phyloP scores from a whole-genome alignment of 2,797 vertebrate species.

The Squalus acanthias region DNA sequence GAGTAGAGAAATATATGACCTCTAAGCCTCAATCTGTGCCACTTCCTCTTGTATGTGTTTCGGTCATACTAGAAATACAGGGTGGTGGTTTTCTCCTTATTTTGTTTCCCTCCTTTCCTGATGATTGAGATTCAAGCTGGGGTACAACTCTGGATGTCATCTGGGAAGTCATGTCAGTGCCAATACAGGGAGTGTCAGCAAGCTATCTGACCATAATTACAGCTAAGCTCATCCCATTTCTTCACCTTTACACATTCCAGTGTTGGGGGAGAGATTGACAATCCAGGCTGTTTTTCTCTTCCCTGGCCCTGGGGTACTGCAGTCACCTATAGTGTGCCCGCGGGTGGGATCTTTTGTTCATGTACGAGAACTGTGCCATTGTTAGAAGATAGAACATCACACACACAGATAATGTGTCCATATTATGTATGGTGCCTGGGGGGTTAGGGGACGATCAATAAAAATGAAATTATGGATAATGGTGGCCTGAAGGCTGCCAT shows the following conservation, averaged over 20 bases:
- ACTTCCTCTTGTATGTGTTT: neutral
- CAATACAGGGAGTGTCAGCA: neutral
- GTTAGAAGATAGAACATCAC: neutral
- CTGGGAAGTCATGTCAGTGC: neutral
- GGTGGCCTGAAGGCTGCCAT: neutral
- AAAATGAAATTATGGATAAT: neutral
- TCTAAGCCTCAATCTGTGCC: neutral
- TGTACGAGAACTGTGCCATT: neutral
- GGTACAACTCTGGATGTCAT: neutral
- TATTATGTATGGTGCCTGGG: too few relatives aligned
- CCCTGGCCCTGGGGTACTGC: neutral
- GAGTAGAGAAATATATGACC: neutral
- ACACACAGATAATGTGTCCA: neutral
- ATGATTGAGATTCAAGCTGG: neutral
- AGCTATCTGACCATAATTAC: neutral
- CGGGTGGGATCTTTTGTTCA: neutral
- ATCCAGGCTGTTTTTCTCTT: neutral
- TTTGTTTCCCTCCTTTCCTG: neutral
- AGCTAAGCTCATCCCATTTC: neutral
- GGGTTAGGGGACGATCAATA: neutral
- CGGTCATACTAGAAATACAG: neutral
- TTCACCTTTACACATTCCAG: neutral
- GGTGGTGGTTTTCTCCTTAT: neutral
- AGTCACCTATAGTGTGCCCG: neutral
- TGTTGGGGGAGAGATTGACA: neutral